Percentiles rank a stretch among this genome's conserved stretches.
Conservation (phyloP, 2,113 vertebrate genomes). For the Cyprinodon brontotheroides region DNA sequence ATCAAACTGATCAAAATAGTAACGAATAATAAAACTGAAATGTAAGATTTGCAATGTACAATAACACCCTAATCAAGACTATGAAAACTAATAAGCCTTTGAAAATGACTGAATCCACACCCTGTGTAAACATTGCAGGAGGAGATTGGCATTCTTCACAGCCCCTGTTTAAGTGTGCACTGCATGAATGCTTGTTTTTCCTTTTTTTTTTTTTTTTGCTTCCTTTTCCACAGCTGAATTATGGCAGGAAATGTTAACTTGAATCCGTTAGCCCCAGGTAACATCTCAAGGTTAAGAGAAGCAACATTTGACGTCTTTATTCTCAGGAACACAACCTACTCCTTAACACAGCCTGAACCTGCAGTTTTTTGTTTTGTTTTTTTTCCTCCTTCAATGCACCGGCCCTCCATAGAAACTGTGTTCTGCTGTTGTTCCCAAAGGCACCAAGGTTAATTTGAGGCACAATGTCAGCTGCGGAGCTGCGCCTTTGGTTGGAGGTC, state of each 20-base stretch:
- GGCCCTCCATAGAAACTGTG: conserved; percentile 8
- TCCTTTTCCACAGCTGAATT: conserved; percentile 15
- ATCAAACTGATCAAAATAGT: conserved; percentile 9
- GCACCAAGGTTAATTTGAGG: conserved; percentile 30
- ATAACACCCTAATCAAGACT: conserved; percentile 27
- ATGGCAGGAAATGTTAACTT: conserved; percentile 53
- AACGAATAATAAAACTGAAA: conserved; percentile 19
- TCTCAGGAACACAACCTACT: conserved; percentile 17
- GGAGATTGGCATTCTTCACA: conserved; percentile 35
- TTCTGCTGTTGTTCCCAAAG: conserved; percentile 20
- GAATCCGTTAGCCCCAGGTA: conserved; percentile 41
- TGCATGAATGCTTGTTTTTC: conserved; percentile 27
- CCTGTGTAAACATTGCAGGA: conserved; percentile 8
- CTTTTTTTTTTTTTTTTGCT: conserved; percentile 21
- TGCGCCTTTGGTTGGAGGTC: conserved; percentile 24
- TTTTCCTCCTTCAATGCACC: not conserved
- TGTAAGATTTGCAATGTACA: conserved; percentile 23
- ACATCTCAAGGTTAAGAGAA: conserved; percentile 51
- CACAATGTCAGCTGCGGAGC: conserved; percentile 24
- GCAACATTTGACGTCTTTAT: conserved; percentile 32
- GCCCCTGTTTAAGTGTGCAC: conserved; percentile 7
- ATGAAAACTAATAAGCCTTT: conserved; percentile 31
- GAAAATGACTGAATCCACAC: conserved; percentile 32
- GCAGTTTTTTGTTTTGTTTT: not conserved
- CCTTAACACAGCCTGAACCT: conserved; percentile 29